Evolutionary conservation across 2,797 vertebrate genomes (phyloP), one percentile per base, ranked within the genome.

Genomic region (Emys orbicularis): DNA sequence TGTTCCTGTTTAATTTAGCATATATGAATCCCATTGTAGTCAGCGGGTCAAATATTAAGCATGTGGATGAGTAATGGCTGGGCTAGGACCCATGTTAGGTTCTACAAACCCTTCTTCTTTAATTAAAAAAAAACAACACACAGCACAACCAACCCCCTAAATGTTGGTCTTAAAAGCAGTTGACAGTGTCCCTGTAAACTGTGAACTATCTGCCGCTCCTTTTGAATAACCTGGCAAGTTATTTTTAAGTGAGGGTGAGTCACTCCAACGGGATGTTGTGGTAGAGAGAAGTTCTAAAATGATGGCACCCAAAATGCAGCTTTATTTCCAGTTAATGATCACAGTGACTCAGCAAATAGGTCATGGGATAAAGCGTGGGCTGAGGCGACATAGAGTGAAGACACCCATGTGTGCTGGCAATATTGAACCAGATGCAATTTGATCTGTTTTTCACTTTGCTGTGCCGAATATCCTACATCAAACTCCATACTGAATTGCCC

Each of bases 261-360:
- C 61, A 44, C 4, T 72, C 29, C 0, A 0, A 6, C 27, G n/a
- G 47, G 65, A 84, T n/a, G 44, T 6, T 37, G 16, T 34, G 53
- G 21, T 41, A 50, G 80, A 76, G 83, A 72, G 86, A 56, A 65
- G 77, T 6, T 91, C 68, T 12, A 53, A 81, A 59, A 29, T 27
- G 15, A 76, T 74, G 29, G 25, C 21, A 87, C 3, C 19, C 7
- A 7, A 12, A 1, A 3, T 0, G 0, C 0, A 0, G 25, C 76
- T 11, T 54, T 27, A 29, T 19, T 0, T 0, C 12, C 57, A 65
- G 18, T 47, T 29, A 44, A 27, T 47, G 44, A 4, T 47, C 41
- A 3, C 56, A 1, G 0, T 0, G 25, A 61, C 34, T 9, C 0
- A 0, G 84, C 44, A 21, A 0, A 0, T 15, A 44, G 72, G 72